phyloP scores from a whole-genome alignment of 2,888 invertebrate genomes.

The Polylopha cassiicola region DNA sequence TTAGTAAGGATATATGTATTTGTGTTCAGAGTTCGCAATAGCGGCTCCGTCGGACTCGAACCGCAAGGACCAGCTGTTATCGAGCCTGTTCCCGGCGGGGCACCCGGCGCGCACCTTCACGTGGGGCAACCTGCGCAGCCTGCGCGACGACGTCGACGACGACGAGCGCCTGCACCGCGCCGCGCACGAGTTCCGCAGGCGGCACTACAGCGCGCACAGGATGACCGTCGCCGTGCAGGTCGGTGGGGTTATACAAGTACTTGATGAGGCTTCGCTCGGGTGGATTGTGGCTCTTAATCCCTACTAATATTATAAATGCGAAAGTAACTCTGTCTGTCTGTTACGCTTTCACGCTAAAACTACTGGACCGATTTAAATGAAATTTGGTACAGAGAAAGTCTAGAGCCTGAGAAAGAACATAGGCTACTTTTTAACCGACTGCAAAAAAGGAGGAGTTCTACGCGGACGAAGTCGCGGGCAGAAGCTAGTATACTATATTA shows the following conservation, averaged over 20 bases:
- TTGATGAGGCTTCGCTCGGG: no score
- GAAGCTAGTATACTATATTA: no score
- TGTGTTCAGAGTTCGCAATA: constrained; percentile 85
- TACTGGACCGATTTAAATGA: no score
- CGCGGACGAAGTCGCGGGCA: no score
- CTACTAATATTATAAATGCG: no score
- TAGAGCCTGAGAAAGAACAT: no score
- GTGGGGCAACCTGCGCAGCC: constrained; percentile 89
- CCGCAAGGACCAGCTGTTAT: constrained; percentile 86
- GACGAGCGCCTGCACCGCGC: constrained; percentile 80
- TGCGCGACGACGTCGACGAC: constrained; percentile 81
- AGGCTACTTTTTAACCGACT: no score
- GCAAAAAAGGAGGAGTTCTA: no score
- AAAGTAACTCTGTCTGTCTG: no score
- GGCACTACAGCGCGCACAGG: constrained; percentile 90
- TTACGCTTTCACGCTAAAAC: no score
- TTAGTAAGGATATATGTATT: not conserved
- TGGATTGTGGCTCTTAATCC: no score
- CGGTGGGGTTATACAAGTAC: constrained; percentile 22
- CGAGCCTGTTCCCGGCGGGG: constrained; percentile 79
- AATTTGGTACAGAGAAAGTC: no score
- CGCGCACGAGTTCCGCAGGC: constrained; percentile 84
- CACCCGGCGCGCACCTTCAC: constrained; percentile 87
- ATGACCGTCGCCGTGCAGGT: constrained; percentile 93
- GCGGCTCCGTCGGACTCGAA: constrained; percentile 84